These are phyloP conservation scores for Panurus biarmicus DNA, from an alignment of 2,113 vertebrate species.

Conservation along the genomic window DNA sequence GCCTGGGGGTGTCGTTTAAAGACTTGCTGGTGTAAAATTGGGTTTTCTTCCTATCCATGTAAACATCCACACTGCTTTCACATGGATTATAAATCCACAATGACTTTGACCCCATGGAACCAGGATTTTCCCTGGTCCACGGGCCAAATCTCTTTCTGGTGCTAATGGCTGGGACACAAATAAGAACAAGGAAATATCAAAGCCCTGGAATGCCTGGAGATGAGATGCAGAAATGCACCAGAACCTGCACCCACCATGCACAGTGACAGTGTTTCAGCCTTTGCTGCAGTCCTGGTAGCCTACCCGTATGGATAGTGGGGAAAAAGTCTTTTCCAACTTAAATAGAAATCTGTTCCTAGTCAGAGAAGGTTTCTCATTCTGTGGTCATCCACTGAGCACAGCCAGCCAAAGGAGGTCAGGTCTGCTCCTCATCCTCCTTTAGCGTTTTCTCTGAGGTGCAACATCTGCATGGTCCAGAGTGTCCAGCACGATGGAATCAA, in stretches of 20 bases:
- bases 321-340: background rate
- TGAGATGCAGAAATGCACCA: background rate
- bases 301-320: background rate
- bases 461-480: background rate
- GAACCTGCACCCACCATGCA: background rate
- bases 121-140: background rate
- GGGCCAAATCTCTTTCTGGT: background rate
- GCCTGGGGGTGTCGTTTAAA: background rate
- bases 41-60: background rate
- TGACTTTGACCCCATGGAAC: background rate
- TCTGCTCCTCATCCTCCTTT: background rate
- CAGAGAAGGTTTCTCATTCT: background rate
- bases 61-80: background rate
- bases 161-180: background rate
- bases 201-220: background rate
- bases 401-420: background rate
- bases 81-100: rapidly evolving
- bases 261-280: background rate
- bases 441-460: background rate
- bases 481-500: background rate
- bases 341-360: background rate
- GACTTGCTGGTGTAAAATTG: background rate
- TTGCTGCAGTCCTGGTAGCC: background rate
- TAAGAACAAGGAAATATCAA: background rate
- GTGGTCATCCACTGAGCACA: background rate